Conservation (phyloP, 2,888 invertebrate species). For the Aricia artaxerxes region DNA sequence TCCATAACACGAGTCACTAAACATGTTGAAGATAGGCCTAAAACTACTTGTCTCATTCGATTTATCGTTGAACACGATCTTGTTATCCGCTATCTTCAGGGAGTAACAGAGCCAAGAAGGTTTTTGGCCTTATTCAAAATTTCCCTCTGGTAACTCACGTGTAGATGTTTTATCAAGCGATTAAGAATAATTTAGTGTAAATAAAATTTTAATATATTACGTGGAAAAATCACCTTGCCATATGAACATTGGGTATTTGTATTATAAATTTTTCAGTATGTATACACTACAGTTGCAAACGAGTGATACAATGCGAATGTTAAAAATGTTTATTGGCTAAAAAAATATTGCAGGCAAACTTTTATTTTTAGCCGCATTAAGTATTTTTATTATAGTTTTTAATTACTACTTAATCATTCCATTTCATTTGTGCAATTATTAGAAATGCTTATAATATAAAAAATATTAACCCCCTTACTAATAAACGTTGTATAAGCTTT, state of each 20-base stretch:
- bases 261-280: neutral
- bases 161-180: neutral
- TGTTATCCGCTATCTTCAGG: no score
- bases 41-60: no score
- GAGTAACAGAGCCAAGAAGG: no score
- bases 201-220: neutral
- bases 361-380: no score
- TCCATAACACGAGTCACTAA: no score
- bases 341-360: no score
- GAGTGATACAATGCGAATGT: neutral
- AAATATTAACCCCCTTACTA: neutral
- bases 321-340: neutral
- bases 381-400: no score
- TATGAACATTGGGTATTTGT: neutral
- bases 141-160: neutral
- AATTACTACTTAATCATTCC: slow-evolving; percentile 2
- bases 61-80: no score
- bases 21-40: no score
- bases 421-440: neutral
- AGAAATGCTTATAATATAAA: neutral
- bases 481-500: no score
- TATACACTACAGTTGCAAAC: neutral
- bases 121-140: neutral
- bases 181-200: neutral
- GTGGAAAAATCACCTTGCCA: neutral